phyloP scores from a whole-genome alignment of 1,140 invertebrate genomes.

The Oreohelix idahoensis region DNA sequence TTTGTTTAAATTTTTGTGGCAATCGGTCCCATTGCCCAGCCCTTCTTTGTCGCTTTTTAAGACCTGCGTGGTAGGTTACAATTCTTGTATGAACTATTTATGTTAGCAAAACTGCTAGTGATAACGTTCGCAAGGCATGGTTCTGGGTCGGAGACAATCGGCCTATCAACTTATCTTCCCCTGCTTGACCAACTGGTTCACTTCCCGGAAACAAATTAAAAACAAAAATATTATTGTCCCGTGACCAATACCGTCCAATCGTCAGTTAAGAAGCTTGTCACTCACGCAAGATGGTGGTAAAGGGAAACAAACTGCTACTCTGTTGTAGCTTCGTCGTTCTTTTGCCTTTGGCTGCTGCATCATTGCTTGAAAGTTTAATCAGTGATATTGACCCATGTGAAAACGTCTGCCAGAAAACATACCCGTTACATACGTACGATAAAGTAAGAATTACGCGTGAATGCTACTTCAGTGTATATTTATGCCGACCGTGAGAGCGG shows the following conservation, averaged over 20 bases:
- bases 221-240: slow-evolving; percentile 20
- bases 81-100: too few relatives aligned
- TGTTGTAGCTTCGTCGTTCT: neutral
- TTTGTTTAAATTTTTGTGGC: too few relatives aligned
- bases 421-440: slow-evolving; percentile 15
- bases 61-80: too few relatives aligned
- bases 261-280: neutral
- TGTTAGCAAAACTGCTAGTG: too few relatives aligned
- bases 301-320: neutral
- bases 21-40: too few relatives aligned
- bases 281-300: slow-evolving; percentile 29
- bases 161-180: too few relatives aligned
- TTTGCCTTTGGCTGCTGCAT: neutral
- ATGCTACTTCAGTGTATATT: neutral
- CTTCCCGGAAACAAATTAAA: too few relatives aligned
- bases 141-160: too few relatives aligned
- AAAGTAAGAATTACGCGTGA: neutral
- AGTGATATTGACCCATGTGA: slow-evolving; percentile 30
- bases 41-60: too few relatives aligned
- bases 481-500: too few relatives aligned
- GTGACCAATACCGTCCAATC: slow-evolving; percentile 9
- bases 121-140: too few relatives aligned
- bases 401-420: slow-evolving; percentile 32
- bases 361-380: neutral
- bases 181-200: too few relatives aligned